A percentile compares a stretch with the other conserved stretches of the same genome.
Conservation (phyloP, 2,888 invertebrate genomes). For the Blomia tropicalis region DNA sequence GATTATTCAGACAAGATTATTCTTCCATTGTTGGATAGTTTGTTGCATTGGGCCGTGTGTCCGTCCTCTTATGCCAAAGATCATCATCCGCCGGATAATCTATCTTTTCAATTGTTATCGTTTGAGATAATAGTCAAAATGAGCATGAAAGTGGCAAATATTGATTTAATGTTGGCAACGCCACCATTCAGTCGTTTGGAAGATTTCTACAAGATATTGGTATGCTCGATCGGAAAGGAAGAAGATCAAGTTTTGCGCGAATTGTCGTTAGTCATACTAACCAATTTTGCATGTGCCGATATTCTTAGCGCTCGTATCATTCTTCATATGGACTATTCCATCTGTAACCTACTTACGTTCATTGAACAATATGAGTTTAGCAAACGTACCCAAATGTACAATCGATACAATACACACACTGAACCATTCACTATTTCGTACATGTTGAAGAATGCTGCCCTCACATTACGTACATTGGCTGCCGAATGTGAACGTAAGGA, state of each 20-base stretch:
- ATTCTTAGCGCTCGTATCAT: background rate
- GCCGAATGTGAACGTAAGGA: background rate
- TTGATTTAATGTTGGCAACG: constrained; percentile 5
- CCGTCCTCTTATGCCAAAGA: constrained; percentile 1
- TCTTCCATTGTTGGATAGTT: background rate
- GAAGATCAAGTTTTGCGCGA: constrained; percentile 13
- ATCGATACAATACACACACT: too few species aligned
- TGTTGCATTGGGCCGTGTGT: constrained; percentile 9
- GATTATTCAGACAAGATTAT: constrained; percentile 16
- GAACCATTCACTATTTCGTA: background rate
- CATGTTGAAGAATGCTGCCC: background rate
- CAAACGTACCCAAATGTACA: background rate
- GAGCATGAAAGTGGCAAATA: constrained; percentile 4
- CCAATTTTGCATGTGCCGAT: background rate
- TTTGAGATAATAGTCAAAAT: constrained; percentile 4
- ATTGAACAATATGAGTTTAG: constrained; percentile 7
- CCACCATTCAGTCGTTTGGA: constrained; percentile 9
- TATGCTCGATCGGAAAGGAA: background rate
- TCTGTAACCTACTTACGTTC: background rate
- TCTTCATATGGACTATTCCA: background rate
- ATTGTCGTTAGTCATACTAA: background rate
- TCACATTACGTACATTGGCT: constrained; percentile 2
- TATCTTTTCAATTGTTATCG: background rate
- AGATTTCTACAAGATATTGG: background rate
- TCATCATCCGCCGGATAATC: background rate